Evolutionary conservation across 2,797 vertebrate genomes (phyloP).

Genomic region (Jordanella pulchra): DNA sequence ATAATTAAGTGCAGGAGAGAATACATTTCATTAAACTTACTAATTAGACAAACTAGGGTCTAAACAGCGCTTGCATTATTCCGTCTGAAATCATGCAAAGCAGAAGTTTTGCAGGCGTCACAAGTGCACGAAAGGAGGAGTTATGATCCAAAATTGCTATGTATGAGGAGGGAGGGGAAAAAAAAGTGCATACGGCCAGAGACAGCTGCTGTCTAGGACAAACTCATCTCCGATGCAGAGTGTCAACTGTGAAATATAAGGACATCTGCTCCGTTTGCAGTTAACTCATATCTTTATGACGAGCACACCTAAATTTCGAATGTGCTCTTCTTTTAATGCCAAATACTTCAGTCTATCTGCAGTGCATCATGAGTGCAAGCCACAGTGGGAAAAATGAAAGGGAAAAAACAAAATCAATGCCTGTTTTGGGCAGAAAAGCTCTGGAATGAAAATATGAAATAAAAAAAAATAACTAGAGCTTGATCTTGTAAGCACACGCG

Average conservation of each 20-base stretch:
- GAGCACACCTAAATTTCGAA: slow-evolving; percentile 38
- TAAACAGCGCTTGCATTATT: slow-evolving; percentile 42
- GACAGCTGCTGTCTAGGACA: slow-evolving; percentile 61
- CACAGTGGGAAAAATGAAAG: slow-evolving; percentile 11
- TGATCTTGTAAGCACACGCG: slow-evolving; percentile 42
- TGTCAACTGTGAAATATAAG: slow-evolving; percentile 54
- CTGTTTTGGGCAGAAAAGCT: slow-evolving; percentile 16
- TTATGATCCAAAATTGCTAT: slow-evolving; percentile 45
- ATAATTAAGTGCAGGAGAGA: slow-evolving; percentile 46
- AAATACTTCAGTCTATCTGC: slow-evolving; percentile 21
- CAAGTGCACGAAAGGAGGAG: slow-evolving; percentile 26
- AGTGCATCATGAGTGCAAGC: slow-evolving; percentile 13
- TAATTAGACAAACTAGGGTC: slow-evolving; percentile 53
- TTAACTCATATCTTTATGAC: slow-evolving; percentile 39
- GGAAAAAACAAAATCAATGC: background rate
- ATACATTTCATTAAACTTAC: slow-evolving; percentile 48
- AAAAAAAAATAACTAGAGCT: slow-evolving; percentile 26
- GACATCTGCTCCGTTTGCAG: slow-evolving; percentile 56
- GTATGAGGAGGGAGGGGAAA: slow-evolving; percentile 18
- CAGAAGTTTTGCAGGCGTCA: slow-evolving; percentile 31
- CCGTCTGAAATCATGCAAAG: slow-evolving; percentile 21
- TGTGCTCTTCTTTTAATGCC: slow-evolving; percentile 22
- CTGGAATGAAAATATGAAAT: background rate
- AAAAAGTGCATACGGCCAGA: slow-evolving; percentile 47
- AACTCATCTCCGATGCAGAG: slow-evolving; percentile 57